These are phyloP conservation scores for Lasaia peninsularis DNA, from an alignment of 1,140 invertebrate genomes.

Conservation along the genomic window DNA sequence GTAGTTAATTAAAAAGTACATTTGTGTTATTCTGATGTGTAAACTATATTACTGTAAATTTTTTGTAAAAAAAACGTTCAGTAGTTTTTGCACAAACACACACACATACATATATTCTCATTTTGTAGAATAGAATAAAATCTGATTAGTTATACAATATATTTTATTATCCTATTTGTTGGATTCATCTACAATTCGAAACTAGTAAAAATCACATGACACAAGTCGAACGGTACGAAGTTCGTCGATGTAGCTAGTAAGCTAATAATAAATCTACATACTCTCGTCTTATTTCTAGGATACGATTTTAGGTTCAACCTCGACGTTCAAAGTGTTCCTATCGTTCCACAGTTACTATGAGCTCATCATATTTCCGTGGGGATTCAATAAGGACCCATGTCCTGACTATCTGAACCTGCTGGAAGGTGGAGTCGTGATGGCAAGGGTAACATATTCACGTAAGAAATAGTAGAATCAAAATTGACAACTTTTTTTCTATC, in stretches of 20 bases:
- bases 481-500: too few species aligned
- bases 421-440: conserved; percentile 56
- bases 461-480: conserved; percentile 44
- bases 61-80: too few species aligned
- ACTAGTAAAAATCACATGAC: neutral
- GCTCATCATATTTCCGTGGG: conserved; percentile 92
- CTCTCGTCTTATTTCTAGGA: conserved; percentile 58
- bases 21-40: too few species aligned
- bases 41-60: too few species aligned
- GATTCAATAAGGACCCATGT: conserved; percentile 82
- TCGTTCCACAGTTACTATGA: conserved; percentile 94
- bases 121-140: too few species aligned
- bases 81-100: too few species aligned
- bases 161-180: too few species aligned
- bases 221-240: neutral
- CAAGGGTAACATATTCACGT: conserved; percentile 58
- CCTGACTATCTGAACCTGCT: conserved; percentile 83
- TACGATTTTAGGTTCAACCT: conserved; percentile 75
- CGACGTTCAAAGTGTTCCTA: conserved; percentile 85
- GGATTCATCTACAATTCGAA: too few species aligned
- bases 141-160: too few species aligned
- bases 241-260: neutral
- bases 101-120: too few species aligned
- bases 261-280: neutral
- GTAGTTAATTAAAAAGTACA: too few species aligned